phyloP scores from a whole-genome alignment of 2,797 vertebrate species.

The Acipenser transmontanus region DNA sequence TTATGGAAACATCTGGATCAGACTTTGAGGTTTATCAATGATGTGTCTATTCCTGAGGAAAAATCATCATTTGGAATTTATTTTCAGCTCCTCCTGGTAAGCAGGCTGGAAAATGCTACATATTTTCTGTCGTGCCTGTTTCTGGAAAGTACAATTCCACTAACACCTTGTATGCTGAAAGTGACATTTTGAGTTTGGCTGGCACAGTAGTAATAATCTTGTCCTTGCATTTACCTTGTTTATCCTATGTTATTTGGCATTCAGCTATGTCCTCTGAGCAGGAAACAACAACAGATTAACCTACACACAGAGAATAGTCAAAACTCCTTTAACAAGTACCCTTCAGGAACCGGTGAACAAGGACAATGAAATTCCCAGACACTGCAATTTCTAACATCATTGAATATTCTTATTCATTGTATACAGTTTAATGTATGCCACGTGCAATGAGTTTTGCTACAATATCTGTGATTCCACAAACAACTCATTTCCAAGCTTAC shows the following conservation, averaged over 20 bases:
- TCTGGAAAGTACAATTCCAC: constrained; percentile 18
- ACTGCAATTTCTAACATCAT: neutral
- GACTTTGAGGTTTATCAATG: no score
- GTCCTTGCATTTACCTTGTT: neutral
- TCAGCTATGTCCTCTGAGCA: constrained; percentile 37
- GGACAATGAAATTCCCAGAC: constrained; percentile 1
- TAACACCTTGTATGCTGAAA: constrained; percentile 19
- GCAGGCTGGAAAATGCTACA: no score
- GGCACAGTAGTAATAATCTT: constrained; percentile 22
- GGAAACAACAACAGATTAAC: constrained; percentile 4
- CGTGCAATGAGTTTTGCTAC: no score
- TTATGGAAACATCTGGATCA: no score
- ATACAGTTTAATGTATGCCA: no score
- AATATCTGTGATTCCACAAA: no score
- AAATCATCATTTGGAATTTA: no score
- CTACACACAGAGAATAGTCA: constrained; percentile 8
- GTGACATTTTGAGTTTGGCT: constrained; percentile 41
- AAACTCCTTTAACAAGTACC: constrained; percentile 3
- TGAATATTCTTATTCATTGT: neutral
- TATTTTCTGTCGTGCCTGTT: no score
- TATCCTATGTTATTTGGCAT: constrained; percentile 27
- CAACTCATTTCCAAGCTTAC: constrained; percentile 33
- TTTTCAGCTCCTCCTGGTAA: no score
- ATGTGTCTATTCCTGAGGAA: no score
- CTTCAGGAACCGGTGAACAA: neutral